Evolutionary conservation across 92 coral and sea anemone genomes (phyloP).

Genomic region (Epizoanthus rinbou): DNA sequence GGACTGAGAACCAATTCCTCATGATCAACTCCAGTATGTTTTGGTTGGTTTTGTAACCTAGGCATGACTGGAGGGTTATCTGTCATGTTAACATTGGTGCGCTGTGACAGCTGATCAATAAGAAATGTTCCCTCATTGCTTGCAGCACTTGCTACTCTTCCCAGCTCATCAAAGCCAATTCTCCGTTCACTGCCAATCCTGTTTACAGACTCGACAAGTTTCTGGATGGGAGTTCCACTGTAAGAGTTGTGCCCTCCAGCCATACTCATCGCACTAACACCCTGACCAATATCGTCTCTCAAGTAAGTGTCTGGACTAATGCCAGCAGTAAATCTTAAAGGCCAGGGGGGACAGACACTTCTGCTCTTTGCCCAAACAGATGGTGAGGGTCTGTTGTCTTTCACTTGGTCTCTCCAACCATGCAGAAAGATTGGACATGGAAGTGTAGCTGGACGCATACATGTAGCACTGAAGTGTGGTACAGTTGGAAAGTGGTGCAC

Average conservation of each 20-base stretch:
- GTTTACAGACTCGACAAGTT: background rate
- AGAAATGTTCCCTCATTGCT: background rate
- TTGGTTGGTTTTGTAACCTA: background rate
- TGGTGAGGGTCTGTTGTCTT: no score
- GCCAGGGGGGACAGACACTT: background rate
- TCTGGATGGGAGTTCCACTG: background rate
- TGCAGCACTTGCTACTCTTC: background rate
- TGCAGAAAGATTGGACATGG: background rate
- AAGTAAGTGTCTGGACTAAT: background rate
- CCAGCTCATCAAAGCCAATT: background rate
- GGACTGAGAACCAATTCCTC: background rate
- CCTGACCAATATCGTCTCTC: background rate
- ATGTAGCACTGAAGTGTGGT: background rate
- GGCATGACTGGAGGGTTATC: background rate
- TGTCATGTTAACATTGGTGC: background rate
- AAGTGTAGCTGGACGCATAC: background rate
- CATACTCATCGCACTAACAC: background rate
- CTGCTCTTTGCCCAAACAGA: no score
- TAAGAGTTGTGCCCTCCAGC: background rate
- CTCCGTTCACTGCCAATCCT: background rate
- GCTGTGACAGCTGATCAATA: conserved; percentile 13
- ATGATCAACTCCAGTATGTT: background rate
- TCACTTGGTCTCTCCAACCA: background rate
- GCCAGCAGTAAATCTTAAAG: background rate
- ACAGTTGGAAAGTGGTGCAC: background rate